These are phyloP conservation scores for Anorthoa munda DNA, from an alignment of 2,888 invertebrate genomes.

Conservation along the genomic window DNA sequence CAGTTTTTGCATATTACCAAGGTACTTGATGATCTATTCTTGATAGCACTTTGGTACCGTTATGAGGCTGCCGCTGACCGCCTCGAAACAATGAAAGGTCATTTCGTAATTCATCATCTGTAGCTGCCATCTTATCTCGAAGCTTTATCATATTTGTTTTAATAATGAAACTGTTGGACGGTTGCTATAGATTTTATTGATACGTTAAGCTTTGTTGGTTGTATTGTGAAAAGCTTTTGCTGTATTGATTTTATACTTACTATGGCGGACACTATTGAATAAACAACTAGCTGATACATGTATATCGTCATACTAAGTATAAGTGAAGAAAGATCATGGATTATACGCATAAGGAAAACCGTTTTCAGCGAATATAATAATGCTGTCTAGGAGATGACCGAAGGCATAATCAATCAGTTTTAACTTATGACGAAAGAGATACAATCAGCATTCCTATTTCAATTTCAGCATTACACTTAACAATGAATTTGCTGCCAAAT, in stretches of 20 bases:
- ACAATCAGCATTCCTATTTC: slow-evolving; percentile 22
- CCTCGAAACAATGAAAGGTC: slow-evolving; percentile 75
- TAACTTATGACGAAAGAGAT: not conserved
- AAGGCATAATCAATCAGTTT: slow-evolving; percentile 21
- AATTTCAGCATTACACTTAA: slow-evolving; percentile 11
- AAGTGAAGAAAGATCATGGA: not conserved
- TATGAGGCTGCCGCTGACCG: slow-evolving; percentile 69
- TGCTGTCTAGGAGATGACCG: not conserved
- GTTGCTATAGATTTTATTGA: slow-evolving; percentile 44
- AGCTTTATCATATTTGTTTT: slow-evolving; percentile 62
- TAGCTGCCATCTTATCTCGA: slow-evolving; percentile 74
- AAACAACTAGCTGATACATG: not conserved
- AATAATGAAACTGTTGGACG: slow-evolving; percentile 47
- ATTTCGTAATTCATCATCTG: slow-evolving; percentile 75
- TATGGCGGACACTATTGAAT: not conserved
- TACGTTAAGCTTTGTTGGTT: slow-evolving; percentile 1
- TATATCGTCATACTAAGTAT: not conserved
- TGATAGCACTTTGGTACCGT: slow-evolving; percentile 72
- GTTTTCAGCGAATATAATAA: not conserved
- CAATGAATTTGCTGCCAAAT: slow-evolving; percentile 36
- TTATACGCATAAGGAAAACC: not conserved
- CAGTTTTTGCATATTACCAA: slow-evolving; percentile 69
- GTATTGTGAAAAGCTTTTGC: not conserved
- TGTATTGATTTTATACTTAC: not conserved
- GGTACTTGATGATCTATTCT: slow-evolving; percentile 74